Evolutionary conservation across 2,888 invertebrate genomes (phyloP), one percentile per base, ranked within the genome.

Genomic region (Rhagonycha fulva): DNA sequence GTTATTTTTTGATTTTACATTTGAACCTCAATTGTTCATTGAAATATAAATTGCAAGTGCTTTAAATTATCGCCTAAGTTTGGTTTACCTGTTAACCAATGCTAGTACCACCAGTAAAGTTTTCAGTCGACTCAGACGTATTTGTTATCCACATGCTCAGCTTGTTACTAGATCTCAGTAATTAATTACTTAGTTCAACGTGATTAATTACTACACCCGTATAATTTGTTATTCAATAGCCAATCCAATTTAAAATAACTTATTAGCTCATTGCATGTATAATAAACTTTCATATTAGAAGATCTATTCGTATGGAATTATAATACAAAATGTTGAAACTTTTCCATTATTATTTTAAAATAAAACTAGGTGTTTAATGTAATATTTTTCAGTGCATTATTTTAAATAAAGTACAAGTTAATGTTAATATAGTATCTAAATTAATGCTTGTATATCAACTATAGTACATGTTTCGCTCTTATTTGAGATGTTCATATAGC

Each of bases 31-130:
- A 47, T 47, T 47, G 47, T 47, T 47, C n/a, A 47, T 47, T 47
- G 47, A 47, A 47, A 47, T n/a, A 47, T 47, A 47, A 47, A 47
- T 47, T 47, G 2, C 47, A 47, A 47, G 47, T 47, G 47, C 47
- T 47, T 47, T 47, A 47, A 47, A 47, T 47, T 47, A 47, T 47
- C 47, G 47, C 47, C 26, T 66, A 66, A 66, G 63, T 23, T 66
- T 14, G 63, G 63, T 66, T 66, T 66, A 66, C 63, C 63, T 66
- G 63, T 66, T 66, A 66, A 66, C 63, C 63, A 66, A 66, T 66
- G 63, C 26, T 23, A 66, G 63, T 66, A 24, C 63, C 24, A 23
- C 47, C 47, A 47, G 47, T n/a, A 47, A 47, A 47, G 47, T 47
- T 47, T 47, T 47, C 47, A 47, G 23, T 66, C 26, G 23, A 66